Percentiles rank a stretch among this genome's conserved stretches.
Conservation (phyloP, 1,140 invertebrate genomes). For the Hyposmocoma kahamanoa region DNA sequence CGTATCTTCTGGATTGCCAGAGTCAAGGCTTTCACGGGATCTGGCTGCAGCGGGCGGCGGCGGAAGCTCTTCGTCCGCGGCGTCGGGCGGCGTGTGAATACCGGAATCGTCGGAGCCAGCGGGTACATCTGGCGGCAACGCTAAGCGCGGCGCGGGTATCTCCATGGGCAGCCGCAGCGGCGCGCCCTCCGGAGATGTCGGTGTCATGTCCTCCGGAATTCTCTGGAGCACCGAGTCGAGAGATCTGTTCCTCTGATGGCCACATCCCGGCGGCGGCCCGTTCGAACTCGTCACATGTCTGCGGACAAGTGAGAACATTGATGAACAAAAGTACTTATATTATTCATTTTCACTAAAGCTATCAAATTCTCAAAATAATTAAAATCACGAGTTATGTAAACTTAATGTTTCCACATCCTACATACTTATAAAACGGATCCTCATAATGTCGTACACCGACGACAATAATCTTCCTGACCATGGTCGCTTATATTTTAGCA, state of each 20-base stretch:
- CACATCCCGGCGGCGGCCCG: constrained; percentile 66
- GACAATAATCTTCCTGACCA: constrained; percentile 66
- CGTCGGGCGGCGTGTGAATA: constrained; percentile 79
- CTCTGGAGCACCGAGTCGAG: constrained; percentile 89
- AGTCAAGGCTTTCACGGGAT: constrained; percentile 82
- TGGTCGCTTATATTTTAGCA: constrained; percentile 33
- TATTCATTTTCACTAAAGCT: too few species aligned
- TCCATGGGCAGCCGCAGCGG: constrained; percentile 82
- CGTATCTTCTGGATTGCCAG: constrained; percentile 76
- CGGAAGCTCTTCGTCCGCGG: constrained; percentile 47
- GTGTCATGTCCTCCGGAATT: constrained; percentile 89
- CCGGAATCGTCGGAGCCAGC: constrained; percentile 90
- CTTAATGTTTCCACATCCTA: too few species aligned
- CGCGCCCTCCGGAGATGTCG: constrained; percentile 84
- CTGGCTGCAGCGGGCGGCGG: constrained; percentile 58
- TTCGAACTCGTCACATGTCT: constrained; percentile 60
- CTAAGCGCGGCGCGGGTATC: constrained; percentile 82
- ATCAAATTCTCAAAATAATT: too few species aligned
- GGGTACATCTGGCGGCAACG: constrained; percentile 85
- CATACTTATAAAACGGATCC: constrained; percentile 65
- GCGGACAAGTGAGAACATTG: constrained; percentile 34
- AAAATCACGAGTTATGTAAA: too few species aligned
- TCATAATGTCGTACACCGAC: constrained; percentile 62
- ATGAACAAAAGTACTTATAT: too few species aligned
- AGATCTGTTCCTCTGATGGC: constrained; percentile 91